phyloP scores from a whole-genome alignment of 1,140 invertebrate genomes.

The Druon quercuslanigerum region DNA sequence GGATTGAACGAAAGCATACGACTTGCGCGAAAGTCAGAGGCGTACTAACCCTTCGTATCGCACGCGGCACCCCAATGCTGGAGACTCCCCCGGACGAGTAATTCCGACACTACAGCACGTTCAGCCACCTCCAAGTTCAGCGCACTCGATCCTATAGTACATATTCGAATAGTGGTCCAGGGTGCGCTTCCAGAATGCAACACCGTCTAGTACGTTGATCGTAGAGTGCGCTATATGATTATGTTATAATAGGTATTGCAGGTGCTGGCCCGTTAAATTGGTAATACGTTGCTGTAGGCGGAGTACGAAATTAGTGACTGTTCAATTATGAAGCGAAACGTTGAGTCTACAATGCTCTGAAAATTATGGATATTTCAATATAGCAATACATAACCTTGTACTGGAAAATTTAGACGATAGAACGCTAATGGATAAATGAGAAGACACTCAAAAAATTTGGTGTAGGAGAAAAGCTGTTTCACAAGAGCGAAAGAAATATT shows the following conservation, averaged over 20 bases:
- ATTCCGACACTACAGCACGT: slow-evolving; percentile 53
- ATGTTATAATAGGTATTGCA: slow-evolving; percentile 70
- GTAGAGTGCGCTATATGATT: slow-evolving; percentile 52
- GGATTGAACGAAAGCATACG: slow-evolving; percentile 36
- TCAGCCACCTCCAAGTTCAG: slow-evolving; percentile 28
- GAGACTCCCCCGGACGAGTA: slow-evolving; percentile 55
- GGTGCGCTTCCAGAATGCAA: not conserved
- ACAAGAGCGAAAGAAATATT: too few species aligned
- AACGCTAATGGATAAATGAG: too few species aligned
- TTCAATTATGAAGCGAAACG: not conserved
- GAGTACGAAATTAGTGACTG: slow-evolving; percentile 52
- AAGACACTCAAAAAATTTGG: too few species aligned
- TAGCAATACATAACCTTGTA: too few species aligned
- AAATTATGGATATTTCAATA: not conserved
- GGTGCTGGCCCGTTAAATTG: slow-evolving; percentile 68
- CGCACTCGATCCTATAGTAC: not conserved
- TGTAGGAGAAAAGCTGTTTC: too few species aligned
- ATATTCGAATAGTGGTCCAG: not conserved
- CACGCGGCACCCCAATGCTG: slow-evolving; percentile 50
- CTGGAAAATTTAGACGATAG: too few species aligned
- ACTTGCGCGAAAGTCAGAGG: slow-evolving; percentile 58
- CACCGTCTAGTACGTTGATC: too few species aligned
- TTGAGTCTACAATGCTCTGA: not conserved
- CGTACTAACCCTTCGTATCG: slow-evolving; percentile 66
- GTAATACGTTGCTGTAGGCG: slow-evolving; percentile 59